These are phyloP conservation scores for Cydia splendana DNA, from an alignment of 1,140 invertebrate species.

Conservation along the genomic window DNA sequence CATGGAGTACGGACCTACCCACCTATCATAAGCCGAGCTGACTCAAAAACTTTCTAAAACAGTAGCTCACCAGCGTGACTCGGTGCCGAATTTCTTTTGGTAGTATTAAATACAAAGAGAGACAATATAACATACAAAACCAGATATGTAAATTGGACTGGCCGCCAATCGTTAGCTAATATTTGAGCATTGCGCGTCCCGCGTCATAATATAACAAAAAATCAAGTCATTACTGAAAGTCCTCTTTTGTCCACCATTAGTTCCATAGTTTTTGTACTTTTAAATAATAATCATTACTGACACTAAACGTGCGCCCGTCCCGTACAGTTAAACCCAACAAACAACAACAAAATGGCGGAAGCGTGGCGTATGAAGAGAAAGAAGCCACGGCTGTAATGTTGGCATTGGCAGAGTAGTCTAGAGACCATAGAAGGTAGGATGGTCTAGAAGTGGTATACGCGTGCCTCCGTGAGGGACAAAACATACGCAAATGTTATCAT, in stretches of 20 bases:
- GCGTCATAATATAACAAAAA: too few species aligned
- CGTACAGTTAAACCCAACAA: neutral
- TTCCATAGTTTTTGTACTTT: neutral
- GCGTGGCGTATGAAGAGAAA: neutral
- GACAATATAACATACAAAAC: neutral
- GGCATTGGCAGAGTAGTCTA: neutral
- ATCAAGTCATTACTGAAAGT: neutral
- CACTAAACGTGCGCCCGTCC: neutral
- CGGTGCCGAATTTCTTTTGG: too few species aligned
- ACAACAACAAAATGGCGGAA: slow-evolving; percentile 16
- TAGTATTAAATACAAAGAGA: too few species aligned
- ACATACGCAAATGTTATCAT: too few species aligned
- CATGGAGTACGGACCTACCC: too few species aligned
- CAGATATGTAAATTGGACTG: neutral
- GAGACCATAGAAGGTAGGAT: too few species aligned
- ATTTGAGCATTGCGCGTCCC: too few species aligned
- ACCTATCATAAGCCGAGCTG: too few species aligned
- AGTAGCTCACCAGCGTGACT: too few species aligned
- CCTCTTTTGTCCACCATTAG: neutral
- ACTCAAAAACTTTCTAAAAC: too few species aligned
- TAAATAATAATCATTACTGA: neutral
- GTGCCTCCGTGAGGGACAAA: too few species aligned
- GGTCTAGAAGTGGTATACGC: too few species aligned
- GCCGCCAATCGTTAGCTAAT: neutral
- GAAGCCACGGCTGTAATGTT: neutral